phyloP scores from a whole-genome alignment of 2,888 invertebrate species.

The Anodontia alba region DNA sequence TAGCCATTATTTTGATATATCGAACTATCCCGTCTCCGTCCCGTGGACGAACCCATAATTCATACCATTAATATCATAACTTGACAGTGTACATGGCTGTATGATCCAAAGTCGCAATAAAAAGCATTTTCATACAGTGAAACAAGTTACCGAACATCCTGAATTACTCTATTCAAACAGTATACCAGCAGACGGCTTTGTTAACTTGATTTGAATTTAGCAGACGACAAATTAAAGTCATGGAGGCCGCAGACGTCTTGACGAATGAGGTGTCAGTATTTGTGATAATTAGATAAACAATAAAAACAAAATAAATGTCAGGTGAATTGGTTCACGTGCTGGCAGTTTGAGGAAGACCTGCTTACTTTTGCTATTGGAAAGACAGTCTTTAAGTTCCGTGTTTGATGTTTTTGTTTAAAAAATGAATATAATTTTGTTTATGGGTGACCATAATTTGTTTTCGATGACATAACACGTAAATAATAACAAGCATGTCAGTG shows the following conservation, averaged over 20 bases:
- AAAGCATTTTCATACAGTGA: background rate
- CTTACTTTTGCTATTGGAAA: too few species aligned
- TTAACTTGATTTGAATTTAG: background rate
- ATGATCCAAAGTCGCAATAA: background rate
- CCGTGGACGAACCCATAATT: conserved; percentile 16
- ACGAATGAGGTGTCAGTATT: background rate
- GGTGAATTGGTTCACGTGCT: background rate
- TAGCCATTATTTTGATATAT: conserved; percentile 2
- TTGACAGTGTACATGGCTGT: conserved; percentile 15
- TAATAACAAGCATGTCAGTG: too few species aligned
- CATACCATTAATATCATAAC: background rate
- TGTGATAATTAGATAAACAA: conserved; percentile 2
- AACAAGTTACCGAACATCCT: background rate
- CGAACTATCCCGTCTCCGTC: background rate
- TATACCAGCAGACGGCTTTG: too few species aligned
- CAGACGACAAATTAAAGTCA: background rate
- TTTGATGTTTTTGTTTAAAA: too few species aligned
- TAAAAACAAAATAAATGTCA: conserved; percentile 9
- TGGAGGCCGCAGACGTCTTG: background rate
- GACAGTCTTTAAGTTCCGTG: too few species aligned
- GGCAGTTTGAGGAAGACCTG: background rate
- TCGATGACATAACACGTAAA: too few species aligned
- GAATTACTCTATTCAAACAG: too few species aligned
- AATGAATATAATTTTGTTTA: too few species aligned
- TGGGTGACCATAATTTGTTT: too few species aligned